Conservation (phyloP, 2,797 vertebrate genomes). For the Cynopterus sphinx region DNA sequence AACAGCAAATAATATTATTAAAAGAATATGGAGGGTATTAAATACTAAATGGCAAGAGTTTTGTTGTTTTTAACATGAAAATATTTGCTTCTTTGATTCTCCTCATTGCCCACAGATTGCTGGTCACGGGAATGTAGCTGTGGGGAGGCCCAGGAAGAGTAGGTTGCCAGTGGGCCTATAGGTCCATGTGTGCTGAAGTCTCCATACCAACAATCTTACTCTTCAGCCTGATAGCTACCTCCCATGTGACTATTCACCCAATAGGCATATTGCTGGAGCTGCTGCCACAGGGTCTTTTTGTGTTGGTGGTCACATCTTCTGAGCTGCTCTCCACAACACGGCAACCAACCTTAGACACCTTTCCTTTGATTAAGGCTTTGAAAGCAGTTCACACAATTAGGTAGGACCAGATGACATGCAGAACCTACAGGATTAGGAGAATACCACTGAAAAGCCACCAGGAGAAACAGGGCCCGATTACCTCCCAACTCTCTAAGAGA, state of each 20-base stretch:
- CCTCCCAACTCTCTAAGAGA: conserved; percentile 96
- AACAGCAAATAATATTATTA: conserved; percentile 66
- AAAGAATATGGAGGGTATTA: conserved; percentile 60
- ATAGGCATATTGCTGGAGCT: conserved; percentile 89
- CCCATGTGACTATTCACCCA: conserved; percentile 90
- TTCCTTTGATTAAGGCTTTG: conserved; percentile 94
- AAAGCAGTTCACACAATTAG: conserved; percentile 93
- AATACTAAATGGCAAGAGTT: conserved; percentile 79
- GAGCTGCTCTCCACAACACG: conserved; percentile 99
- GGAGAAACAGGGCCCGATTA: conserved; percentile 95
- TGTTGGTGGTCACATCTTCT: conserved; percentile 83
- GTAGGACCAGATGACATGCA: conserved; percentile 97
- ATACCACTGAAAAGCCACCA: conserved; percentile 97
- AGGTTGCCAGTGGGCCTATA: conserved; percentile 32
- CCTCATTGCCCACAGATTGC: conserved; percentile 51
- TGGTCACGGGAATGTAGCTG: conserved; percentile 17
- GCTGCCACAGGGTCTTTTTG: conserved; percentile 79
- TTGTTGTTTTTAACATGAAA: conserved; percentile 67
- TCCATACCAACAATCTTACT: conserved; percentile 69
- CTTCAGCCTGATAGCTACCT: conserved; percentile 84
- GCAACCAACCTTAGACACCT: conserved; percentile 96
- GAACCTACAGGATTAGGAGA: conserved; percentile 91
- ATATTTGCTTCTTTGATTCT: conserved; percentile 70
- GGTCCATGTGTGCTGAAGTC: conserved; percentile 71
- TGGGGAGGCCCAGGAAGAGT: not conserved